Conservation (phyloP, 1,140 invertebrate genomes). For the Leptinotarsa defecta region DNA sequence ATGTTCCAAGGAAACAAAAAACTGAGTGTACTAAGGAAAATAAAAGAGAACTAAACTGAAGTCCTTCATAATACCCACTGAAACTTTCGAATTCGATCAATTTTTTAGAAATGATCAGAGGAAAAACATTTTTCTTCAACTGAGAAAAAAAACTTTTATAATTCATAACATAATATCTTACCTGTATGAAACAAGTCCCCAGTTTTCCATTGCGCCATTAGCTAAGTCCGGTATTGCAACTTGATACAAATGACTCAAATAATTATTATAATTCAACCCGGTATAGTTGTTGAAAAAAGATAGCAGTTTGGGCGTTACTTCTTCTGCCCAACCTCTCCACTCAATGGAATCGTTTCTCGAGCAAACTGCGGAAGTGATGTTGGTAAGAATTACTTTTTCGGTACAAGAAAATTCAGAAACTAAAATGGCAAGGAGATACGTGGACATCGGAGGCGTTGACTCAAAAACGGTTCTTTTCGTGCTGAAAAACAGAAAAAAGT, state of each 20-base stretch:
- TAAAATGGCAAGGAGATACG: slow-evolving; percentile 77
- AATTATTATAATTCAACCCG: slow-evolving; percentile 29
- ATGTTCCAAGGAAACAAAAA: too few species aligned
- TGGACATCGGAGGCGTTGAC: slow-evolving; percentile 67
- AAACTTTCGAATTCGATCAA: not conserved
- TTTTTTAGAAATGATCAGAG: not conserved
- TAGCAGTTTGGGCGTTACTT: slow-evolving; percentile 27
- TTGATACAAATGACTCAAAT: slow-evolving; percentile 34
- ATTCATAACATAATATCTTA: slow-evolving; percentile 4
- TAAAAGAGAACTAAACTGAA: too few species aligned
- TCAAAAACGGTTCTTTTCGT: slow-evolving; percentile 63
- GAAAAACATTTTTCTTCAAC: not conserved
- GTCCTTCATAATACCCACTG: too few species aligned
- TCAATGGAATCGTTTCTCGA: slow-evolving; percentile 24
- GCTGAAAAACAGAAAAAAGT: not conserved
- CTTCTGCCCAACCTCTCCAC: slow-evolving; percentile 27
- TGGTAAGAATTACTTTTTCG: slow-evolving; percentile 54
- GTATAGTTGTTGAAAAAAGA: slow-evolving; percentile 31
- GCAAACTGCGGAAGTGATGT: slow-evolving; percentile 61
- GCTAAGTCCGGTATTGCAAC: slow-evolving; percentile 90
- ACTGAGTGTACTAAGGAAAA: too few species aligned
- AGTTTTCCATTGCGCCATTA: slow-evolving; percentile 95
- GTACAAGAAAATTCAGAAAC: slow-evolving; percentile 50
- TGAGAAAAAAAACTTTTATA: not conserved
- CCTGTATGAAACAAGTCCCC: slow-evolving; percentile 83